These are phyloP conservation scores for Glossophaga mutica DNA, from an alignment of 2,797 vertebrate genomes.

Conservation along the genomic window DNA sequence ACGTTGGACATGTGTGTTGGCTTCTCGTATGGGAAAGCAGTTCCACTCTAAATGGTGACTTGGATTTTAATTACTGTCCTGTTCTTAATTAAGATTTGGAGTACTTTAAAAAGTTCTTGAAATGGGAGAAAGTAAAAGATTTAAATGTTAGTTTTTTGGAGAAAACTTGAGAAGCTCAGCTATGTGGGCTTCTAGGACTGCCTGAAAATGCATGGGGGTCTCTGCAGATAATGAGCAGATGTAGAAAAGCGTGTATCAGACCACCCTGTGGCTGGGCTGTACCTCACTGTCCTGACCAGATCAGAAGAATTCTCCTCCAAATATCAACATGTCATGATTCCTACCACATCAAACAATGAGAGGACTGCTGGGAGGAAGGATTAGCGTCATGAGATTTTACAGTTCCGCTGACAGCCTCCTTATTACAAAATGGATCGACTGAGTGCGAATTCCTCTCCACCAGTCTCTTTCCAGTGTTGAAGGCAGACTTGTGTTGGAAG, in stretches of 20 bases:
- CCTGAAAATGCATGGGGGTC: background rate
- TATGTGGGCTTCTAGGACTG: background rate
- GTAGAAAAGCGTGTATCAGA: background rate
- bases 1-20: background rate
- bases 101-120: background rate
- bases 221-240: background rate
- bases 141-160: background rate
- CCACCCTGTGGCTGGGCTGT: background rate
- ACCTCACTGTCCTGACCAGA: background rate
- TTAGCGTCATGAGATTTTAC: background rate
- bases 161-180: background rate
- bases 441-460: too few species aligned
- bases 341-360: background rate
- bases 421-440: background rate
- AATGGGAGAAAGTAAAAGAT: background rate
- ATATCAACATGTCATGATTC: background rate
- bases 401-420: background rate
- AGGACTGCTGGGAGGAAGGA: background rate
- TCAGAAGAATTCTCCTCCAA: background rate
- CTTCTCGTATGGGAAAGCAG: background rate
- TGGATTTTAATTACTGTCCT: background rate
- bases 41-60: background rate
- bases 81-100: background rate
- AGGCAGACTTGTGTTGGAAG: constrained; percentile 7
- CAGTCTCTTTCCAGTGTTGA: background rate